Percentiles rank a stretch among this genome's conserved stretches.
phyloP scores from a whole-genome alignment of 2,113 vertebrate species.

The Chaenocephalus aceratus region DNA sequence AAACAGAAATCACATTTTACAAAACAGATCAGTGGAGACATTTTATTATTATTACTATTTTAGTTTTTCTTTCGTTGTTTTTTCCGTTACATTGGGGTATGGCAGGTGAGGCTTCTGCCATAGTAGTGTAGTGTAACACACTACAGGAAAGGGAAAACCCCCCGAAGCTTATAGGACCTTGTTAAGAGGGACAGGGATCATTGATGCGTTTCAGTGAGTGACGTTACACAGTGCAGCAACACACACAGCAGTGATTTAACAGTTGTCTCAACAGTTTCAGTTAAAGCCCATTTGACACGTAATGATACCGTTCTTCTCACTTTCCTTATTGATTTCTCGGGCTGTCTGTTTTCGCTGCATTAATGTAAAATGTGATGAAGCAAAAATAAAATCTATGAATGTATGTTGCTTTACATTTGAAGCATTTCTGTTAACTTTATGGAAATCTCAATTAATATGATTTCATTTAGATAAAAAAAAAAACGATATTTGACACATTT shows the following conservation, averaged over 20 bases:
- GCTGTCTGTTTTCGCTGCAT: background rate
- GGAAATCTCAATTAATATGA: accelerated
- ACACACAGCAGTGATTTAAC: background rate
- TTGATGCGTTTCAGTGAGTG: background rate
- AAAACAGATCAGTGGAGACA: too few species aligned
- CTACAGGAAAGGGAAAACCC: background rate
- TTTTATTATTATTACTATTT: too few species aligned
- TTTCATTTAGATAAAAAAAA: background rate
- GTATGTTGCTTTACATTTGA: background rate
- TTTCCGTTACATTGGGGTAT: too few species aligned
- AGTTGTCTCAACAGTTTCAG: slow-evolving; percentile 1
- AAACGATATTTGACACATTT: too few species aligned
- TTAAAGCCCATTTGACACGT: slow-evolving; percentile 5
- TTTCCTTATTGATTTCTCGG: background rate
- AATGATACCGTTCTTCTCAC: background rate
- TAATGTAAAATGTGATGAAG: background rate
- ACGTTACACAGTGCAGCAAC: slow-evolving; percentile 14
- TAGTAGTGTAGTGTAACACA: too few species aligned
- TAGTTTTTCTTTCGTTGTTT: too few species aligned
- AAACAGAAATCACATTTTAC: too few species aligned
- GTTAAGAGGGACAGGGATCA: background rate
- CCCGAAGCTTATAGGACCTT: too few species aligned
- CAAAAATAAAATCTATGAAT: background rate
- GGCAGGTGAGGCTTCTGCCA: too few species aligned
- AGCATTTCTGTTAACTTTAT: background rate